Evolutionary conservation across 2,888 invertebrate genomes (phyloP).

Genomic region (Acrobasis suavella): DNA sequence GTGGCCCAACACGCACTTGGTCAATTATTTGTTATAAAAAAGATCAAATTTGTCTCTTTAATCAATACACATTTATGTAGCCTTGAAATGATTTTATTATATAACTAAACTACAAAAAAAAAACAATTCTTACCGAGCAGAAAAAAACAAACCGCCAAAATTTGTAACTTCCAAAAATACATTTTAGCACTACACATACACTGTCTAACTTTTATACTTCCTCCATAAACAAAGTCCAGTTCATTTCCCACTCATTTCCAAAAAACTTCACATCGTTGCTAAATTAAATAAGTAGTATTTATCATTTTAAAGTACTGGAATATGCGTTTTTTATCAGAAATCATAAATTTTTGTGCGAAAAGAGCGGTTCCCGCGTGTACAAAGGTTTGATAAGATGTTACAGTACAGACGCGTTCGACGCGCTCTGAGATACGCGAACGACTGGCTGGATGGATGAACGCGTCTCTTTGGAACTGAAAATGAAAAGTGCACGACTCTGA

Average conservation of each 20-base stretch:
- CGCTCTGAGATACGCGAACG: neutral
- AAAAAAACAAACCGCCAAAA: constrained; percentile 42
- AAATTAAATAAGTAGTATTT: constrained; percentile 11
- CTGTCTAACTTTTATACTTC: constrained; percentile 11
- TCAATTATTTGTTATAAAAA: no score
- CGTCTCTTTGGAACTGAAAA: neutral
- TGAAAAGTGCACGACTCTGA: constrained; percentile 1
- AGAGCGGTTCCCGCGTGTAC: neutral
- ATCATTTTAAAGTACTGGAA: neutral
- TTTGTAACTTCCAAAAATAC: constrained; percentile 41
- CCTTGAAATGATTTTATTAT: no score
- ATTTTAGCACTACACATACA: constrained; percentile 34
- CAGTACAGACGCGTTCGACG: neutral
- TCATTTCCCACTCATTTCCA: constrained; percentile 20
- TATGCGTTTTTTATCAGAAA: neutral
- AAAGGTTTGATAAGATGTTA: neutral
- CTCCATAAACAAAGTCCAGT: constrained; percentile 3
- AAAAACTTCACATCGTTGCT: constrained; percentile 22
- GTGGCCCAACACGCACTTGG: no score
- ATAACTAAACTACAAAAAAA: neutral
- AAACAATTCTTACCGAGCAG: constrained; percentile 45
- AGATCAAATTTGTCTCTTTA: no score
- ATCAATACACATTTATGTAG: no score
- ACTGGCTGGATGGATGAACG: neutral
- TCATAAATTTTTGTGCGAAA: constrained; percentile 6